A percentile compares a stretch with the other conserved stretches of the same genome.
Conservation (phyloP, 1,140 invertebrate genomes). For the Pseudomyrmex cubaensis region DNA sequence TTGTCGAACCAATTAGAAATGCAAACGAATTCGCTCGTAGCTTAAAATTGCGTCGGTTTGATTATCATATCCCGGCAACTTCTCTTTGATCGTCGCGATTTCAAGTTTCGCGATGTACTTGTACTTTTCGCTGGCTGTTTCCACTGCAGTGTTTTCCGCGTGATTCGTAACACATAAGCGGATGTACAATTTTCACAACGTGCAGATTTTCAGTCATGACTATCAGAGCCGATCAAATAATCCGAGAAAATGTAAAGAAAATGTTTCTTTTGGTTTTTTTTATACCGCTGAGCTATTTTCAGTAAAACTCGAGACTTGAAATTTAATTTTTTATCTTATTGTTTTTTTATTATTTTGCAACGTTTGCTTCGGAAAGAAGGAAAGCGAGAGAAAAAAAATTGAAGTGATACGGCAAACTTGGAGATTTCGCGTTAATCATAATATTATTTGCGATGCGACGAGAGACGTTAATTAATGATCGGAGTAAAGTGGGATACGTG, state of each 20-base stretch:
- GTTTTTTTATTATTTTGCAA: too few species aligned
- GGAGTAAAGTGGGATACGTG: background rate
- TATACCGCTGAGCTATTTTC: too few species aligned
- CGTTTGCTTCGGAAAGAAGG: too few species aligned
- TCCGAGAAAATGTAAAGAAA: too few species aligned
- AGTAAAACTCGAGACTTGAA: too few species aligned
- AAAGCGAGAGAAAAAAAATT: too few species aligned
- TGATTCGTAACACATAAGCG: background rate
- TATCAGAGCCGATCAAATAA: too few species aligned
- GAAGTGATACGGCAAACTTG: too few species aligned
- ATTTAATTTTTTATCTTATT: too few species aligned
- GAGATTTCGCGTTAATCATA: background rate
- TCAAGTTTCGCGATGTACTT: slow-evolving; percentile 14
- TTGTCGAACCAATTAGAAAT: slow-evolving; percentile 37
- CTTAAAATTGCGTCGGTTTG: slow-evolving; percentile 2
- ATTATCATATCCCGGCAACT: slow-evolving; percentile 39
- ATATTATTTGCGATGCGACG: background rate
- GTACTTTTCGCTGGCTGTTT: background rate
- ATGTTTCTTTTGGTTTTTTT: too few species aligned
- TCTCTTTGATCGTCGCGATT: slow-evolving; percentile 20
- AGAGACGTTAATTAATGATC: background rate
- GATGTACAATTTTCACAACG: background rate
- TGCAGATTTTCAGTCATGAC: too few species aligned
- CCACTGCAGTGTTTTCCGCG: background rate
- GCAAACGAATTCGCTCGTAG: slow-evolving; percentile 51